Evolutionary conservation across 2,888 invertebrate genomes (phyloP).

Genomic region (Toxonevra muliebris): DNA sequence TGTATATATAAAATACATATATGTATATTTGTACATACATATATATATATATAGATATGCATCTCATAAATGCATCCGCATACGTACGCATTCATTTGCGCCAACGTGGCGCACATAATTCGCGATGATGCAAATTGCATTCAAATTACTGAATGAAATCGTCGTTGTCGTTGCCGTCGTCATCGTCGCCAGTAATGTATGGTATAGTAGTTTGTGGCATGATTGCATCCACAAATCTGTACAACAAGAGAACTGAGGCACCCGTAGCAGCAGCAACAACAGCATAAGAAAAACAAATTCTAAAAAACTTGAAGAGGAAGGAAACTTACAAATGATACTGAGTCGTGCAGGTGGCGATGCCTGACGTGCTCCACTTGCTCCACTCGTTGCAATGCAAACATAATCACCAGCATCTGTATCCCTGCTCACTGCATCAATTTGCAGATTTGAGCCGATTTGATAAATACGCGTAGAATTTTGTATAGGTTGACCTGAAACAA

Average conservation of each 20-base stretch:
- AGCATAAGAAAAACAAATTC: not conserved
- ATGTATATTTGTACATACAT: not conserved
- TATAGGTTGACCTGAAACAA: conserved; percentile 58
- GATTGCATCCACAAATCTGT: not conserved
- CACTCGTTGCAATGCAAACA: conserved; percentile 63
- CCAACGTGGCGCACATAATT: conserved; percentile 28
- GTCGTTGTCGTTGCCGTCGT: too few species aligned
- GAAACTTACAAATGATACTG: conserved; percentile 61
- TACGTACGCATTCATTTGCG: conserved; percentile 1
- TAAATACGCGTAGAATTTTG: conserved; percentile 59
- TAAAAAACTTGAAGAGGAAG: not conserved
- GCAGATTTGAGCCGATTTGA: conserved; percentile 62
- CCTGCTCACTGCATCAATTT: conserved; percentile 58
- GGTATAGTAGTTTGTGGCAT: not conserved
- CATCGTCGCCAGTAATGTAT: too few species aligned
- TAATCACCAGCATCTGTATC: conserved; percentile 62
- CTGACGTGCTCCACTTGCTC: conserved; percentile 63
- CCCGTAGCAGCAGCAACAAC: not conserved
- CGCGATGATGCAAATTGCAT: conserved; percentile 20
- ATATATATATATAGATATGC: conserved; percentile 4
- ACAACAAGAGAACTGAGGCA: not conserved
- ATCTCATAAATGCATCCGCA: conserved; percentile 32
- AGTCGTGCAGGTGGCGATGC: conserved; percentile 64
- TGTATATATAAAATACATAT: not conserved
- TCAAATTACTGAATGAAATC: conserved; percentile 5